phyloP scores from a whole-genome alignment of 2,797 vertebrate genomes.

The Tenualosa ilisha region DNA sequence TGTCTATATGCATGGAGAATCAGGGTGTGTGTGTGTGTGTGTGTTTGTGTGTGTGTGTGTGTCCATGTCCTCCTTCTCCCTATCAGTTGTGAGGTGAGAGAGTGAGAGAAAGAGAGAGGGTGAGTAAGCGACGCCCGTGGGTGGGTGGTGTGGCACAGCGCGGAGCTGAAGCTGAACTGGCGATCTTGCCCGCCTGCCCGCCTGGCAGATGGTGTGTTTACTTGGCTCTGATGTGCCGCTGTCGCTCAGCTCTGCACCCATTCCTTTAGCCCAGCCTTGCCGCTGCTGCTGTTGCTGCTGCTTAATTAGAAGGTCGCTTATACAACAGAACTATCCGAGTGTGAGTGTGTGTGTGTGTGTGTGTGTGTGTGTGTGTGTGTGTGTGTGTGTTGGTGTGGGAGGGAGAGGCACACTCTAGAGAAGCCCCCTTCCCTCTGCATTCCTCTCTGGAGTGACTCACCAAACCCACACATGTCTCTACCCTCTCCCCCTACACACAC shows the following conservation, averaged over 20 bases:
- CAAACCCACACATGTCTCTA: slow-evolving; percentile 17
- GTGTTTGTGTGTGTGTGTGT: not conserved
- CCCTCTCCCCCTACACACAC: not conserved
- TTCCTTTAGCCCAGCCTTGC: slow-evolving; percentile 4
- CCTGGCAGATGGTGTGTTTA: slow-evolving; percentile 46
- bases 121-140: slow-evolving; percentile 37
- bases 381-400: not conserved
- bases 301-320: too few species aligned
- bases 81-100: too few species aligned
- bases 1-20: not conserved
- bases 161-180: not conserved
- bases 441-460: slow-evolving; percentile 33
- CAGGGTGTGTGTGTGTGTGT: not conserved
- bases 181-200: not conserved
- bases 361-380: slow-evolving; percentile 11
- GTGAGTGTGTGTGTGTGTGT: slow-evolving; percentile 16
- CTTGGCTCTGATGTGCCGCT: not conserved
- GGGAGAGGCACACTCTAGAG: not conserved
- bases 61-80: not conserved
- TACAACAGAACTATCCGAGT: not conserved
- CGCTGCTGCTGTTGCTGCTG: not conserved
- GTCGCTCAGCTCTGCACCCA: slow-evolving; percentile 30
- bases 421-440: not conserved
- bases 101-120: not conserved
- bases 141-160: slow-evolving; percentile 37